Evolutionary conservation across 2,113 vertebrate genomes (phyloP).

Genomic region (Trachemys scripta): DNA sequence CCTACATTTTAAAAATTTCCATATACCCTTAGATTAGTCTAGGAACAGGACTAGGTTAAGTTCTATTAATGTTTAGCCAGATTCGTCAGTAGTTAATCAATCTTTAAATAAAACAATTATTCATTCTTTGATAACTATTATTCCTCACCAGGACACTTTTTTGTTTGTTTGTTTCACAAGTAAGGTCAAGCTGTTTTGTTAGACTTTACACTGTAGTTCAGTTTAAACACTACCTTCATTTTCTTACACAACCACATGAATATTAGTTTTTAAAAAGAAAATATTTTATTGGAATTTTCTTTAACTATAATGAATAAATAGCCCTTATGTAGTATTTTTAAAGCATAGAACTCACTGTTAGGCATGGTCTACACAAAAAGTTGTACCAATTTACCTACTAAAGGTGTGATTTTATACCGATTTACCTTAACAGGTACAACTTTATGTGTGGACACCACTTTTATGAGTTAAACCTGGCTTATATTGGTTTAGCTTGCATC

Average conservation of each 20-base stretch:
- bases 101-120: conserved; percentile 78
- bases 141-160: conserved; percentile 77
- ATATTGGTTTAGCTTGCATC: not conserved
- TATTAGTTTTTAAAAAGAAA: not conserved
- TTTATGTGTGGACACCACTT: not conserved
- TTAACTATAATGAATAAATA: accelerated
- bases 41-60: conserved; percentile 28
- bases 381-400: not conserved
- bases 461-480: not conserved
- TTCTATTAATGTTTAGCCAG: conserved; percentile 64
- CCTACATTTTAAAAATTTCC: not conserved
- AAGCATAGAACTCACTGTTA: not conserved
- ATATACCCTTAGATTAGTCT: conserved; percentile 35
- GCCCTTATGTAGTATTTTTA: not conserved
- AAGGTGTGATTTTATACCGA: accelerated
- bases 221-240: conserved; percentile 1
- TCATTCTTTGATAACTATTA: conserved; percentile 75
- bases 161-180: conserved; percentile 70
- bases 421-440: not conserved
- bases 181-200: conserved; percentile 69
- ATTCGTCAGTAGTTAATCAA: conserved; percentile 56
- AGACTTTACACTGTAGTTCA: not conserved
- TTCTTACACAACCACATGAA: not conserved
- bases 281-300: not conserved
- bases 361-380: not conserved